Percentiles rank a stretch among this genome's conserved stretches.
phyloP scores from a whole-genome alignment of 1,140 invertebrate genomes.

The Cydia pomonella region DNA sequence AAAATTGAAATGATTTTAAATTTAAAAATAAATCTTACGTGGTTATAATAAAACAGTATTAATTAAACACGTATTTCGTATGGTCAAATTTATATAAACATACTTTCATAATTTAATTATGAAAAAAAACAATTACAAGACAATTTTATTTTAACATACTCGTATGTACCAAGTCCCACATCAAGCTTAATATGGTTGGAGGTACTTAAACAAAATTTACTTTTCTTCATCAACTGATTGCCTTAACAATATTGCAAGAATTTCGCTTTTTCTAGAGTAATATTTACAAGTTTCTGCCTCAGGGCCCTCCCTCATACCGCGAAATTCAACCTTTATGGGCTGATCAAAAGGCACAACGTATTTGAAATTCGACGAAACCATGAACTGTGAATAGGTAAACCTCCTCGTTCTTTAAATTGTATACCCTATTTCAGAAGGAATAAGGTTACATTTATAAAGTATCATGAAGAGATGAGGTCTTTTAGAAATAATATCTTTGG shows the following conservation, averaged over 20 bases:
- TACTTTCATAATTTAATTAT: too few species aligned
- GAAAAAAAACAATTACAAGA: too few species aligned
- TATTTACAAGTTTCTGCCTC: background rate
- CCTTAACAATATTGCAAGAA: background rate
- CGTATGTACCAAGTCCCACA: too few species aligned
- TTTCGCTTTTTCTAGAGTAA: background rate
- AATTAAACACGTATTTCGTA: too few species aligned
- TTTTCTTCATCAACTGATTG: background rate
- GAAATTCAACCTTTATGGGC: conserved; percentile 13
- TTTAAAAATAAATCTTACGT: too few species aligned
- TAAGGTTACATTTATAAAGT: background rate
- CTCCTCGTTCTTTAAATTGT: background rate
- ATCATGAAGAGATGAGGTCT: background rate
- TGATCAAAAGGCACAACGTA: conserved; percentile 22
- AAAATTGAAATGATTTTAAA: too few species aligned
- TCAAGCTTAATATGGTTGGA: too few species aligned
- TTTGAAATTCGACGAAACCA: conserved; percentile 26
- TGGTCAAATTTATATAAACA: too few species aligned
- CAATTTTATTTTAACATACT: too few species aligned
- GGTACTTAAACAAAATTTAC: too few species aligned
- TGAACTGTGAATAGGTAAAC: background rate
- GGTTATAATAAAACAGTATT: too few species aligned
- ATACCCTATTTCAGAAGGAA: background rate
- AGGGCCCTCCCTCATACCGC: background rate
- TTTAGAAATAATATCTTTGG: background rate